Percentiles rank a stretch among this genome's conserved stretches.
phyloP scores from a whole-genome alignment of 2,797 vertebrate species.

The Capromys pilorides region DNA sequence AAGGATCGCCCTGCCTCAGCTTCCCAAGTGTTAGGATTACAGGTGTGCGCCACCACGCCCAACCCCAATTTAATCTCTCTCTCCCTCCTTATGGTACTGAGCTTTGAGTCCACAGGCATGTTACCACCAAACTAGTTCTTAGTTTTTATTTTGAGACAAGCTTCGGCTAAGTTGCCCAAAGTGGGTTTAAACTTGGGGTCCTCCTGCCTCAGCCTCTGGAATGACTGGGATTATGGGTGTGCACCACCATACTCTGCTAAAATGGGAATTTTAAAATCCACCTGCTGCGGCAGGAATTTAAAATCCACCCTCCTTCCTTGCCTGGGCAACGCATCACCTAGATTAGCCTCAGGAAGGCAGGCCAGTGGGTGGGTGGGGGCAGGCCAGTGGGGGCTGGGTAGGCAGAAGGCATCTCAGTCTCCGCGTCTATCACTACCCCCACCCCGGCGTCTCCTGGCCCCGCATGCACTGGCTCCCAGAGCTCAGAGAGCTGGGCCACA shows the following conservation, averaged over 20 bases:
- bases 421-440: neutral
- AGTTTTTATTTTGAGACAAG: neutral
- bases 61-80: neutral
- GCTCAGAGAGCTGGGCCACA: neutral
- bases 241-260: neutral
- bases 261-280: neutral
- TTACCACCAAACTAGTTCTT: neutral
- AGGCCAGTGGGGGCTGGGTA: neutral
- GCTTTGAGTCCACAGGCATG: neutral
- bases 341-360: no score
- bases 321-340: no score
- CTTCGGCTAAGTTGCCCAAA: neutral
- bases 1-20: no score
- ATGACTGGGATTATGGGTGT: neutral
- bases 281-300: neutral
- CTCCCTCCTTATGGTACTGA: neutral
- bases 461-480: neutral
- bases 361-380: no score
- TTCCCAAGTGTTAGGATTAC: no score
- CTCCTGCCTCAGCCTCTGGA: neutral
- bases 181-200: neutral
- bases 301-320: neutral
- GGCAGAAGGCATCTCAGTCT: neutral
- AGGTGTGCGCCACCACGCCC: no score
- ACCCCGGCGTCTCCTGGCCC: no score